Evolutionary conservation across 2,797 vertebrate genomes (phyloP).

Genomic region (Ctenochaetus hawaiiensis): DNA sequence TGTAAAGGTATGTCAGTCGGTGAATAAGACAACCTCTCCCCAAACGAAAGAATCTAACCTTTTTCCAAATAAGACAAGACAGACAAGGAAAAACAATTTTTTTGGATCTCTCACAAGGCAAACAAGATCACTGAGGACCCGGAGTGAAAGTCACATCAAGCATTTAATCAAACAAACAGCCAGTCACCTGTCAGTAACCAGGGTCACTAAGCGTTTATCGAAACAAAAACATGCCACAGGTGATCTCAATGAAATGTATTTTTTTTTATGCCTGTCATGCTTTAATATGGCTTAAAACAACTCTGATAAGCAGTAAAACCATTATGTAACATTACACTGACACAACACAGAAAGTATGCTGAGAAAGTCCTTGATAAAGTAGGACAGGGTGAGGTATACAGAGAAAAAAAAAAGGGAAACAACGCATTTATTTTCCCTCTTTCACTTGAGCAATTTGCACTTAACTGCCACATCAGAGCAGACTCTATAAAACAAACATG

Average conservation of each 20-base stretch:
- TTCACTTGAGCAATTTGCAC: conserved; percentile 78
- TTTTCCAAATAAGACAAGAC: conserved; percentile 64
- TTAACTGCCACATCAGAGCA: conserved; percentile 84
- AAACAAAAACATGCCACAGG: conserved; percentile 49
- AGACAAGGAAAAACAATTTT: conserved; percentile 37
- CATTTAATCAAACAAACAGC: conserved; percentile 43
- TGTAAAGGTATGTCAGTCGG: conserved; percentile 9
- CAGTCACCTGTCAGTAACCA: conserved; percentile 22
- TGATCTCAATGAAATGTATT: conserved; percentile 39
- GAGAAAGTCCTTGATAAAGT: conserved; percentile 25
- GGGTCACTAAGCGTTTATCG: conserved; percentile 34
- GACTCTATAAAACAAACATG: conserved; percentile 80
- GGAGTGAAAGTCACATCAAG: conserved; percentile 41
- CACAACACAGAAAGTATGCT: conserved; percentile 43
- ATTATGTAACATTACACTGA: conserved; percentile 44
- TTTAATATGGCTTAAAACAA: conserved; percentile 22
- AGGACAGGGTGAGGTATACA: conserved; percentile 18
- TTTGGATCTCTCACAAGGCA: conserved; percentile 47
- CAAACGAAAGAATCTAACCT: conserved; percentile 47
- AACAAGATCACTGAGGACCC: conserved; percentile 52
- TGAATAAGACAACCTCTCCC: conserved; percentile 49
- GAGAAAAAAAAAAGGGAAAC: conserved; percentile 7
- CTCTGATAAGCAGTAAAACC: conserved; percentile 31
- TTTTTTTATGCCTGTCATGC: conserved; percentile 14
- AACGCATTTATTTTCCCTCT: conserved; percentile 53